phyloP scores from a whole-genome alignment of 1,140 invertebrate species.

The Wiebesia pumilae region DNA sequence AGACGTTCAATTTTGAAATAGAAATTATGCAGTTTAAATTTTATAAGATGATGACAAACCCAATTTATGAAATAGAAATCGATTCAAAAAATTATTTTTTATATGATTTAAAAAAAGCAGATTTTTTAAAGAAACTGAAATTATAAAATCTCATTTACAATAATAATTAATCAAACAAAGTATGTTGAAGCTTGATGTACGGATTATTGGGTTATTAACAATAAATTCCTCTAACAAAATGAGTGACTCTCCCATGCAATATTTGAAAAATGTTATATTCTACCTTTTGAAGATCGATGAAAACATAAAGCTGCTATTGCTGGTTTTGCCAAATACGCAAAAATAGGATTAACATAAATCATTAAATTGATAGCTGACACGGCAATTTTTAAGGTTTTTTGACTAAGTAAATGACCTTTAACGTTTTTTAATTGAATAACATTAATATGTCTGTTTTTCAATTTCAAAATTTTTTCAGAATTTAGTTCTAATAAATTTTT shows the following conservation, averaged over 20 bases:
- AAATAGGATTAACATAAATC: conserved; percentile 83
- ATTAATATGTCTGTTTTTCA: conserved; percentile 65
- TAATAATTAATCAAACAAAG: neutral
- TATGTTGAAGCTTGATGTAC: neutral
- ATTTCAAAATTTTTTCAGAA: conserved; percentile 57
- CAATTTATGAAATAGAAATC: too few relatives aligned
- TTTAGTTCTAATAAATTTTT: conserved; percentile 68
- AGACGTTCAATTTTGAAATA: too few relatives aligned
- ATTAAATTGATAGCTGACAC: conserved; percentile 82
- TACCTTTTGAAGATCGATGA: conserved; percentile 66
- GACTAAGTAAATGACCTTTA: conserved; percentile 79
- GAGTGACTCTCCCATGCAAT: neutral
- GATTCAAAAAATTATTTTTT: too few relatives aligned
- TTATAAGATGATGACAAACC: too few relatives aligned
- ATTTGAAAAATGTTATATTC: conserved; percentile 37
- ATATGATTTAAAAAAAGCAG: too few relatives aligned
- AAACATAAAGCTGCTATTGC: conserved; percentile 76
- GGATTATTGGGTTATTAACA: neutral
- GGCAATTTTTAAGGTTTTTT: conserved; percentile 80
- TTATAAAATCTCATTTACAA: neutral
- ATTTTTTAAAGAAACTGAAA: neutral
- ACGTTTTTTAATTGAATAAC: conserved; percentile 62
- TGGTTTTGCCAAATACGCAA: conserved; percentile 80
- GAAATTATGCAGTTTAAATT: too few relatives aligned
- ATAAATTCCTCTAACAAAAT: neutral